A percentile compares a stretch with the other conserved stretches of the same genome.
phyloP scores from a whole-genome alignment of 2,888 invertebrate species.

The Lasioglossum vierecki region DNA sequence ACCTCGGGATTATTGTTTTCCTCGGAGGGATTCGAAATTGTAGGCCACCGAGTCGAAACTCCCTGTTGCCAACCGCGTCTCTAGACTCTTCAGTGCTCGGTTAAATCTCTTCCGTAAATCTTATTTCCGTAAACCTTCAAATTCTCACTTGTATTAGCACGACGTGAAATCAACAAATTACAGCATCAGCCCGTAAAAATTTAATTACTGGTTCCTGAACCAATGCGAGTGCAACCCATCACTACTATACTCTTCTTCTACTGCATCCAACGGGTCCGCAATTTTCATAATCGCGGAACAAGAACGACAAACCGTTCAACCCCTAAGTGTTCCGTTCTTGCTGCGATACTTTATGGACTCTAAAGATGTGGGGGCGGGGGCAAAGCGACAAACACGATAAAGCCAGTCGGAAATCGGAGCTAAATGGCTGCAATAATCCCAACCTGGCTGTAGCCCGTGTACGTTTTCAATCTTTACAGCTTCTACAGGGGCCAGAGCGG shows the following conservation, averaged over 20 bases:
- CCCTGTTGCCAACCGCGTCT: background rate
- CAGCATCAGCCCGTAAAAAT: too few species aligned
- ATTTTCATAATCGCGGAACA: background rate
- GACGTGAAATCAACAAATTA: too few species aligned
- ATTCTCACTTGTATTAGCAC: too few species aligned
- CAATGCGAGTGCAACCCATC: too few species aligned
- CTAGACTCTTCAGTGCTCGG: background rate
- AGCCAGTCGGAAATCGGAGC: background rate
- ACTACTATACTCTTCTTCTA: too few species aligned
- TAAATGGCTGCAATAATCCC: background rate
- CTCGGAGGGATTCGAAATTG: background rate
- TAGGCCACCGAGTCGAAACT: constrained; percentile 2
- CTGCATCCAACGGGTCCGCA: background rate
- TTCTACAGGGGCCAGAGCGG: background rate
- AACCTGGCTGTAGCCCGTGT: background rate
- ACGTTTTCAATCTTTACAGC: background rate
- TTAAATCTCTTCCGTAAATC: too few species aligned
- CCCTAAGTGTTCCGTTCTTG: background rate
- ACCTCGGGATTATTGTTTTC: background rate
- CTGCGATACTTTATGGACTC: background rate
- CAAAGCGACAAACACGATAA: background rate
- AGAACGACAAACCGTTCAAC: background rate
- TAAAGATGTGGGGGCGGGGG: background rate
- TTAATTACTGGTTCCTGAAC: too few species aligned
- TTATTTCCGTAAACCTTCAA: too few species aligned